Conservation (phyloP, 1,140 invertebrate species). For the Meteorus sp. region DNA sequence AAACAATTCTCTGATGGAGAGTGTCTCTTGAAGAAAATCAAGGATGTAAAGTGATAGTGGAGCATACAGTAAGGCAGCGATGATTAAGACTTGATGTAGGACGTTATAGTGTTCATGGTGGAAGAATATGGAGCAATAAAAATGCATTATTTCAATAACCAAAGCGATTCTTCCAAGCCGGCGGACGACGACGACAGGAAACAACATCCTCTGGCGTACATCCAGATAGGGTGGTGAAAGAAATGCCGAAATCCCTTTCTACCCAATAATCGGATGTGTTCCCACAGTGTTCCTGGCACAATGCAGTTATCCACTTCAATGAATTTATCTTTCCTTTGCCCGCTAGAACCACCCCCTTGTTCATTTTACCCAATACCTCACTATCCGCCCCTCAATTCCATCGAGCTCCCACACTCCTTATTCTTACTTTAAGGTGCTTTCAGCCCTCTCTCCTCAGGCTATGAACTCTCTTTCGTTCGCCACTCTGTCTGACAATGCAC, state of each 20-base stretch:
- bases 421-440: not conserved
- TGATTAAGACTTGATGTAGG: not conserved
- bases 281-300: conserved; percentile 52
- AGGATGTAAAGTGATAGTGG: no score
- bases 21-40: no score
- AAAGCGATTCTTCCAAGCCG: conserved; percentile 52
- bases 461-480: not conserved
- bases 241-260: conserved; percentile 53
- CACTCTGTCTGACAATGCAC: not conserved
- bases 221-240: conserved; percentile 43
- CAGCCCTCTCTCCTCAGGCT: not conserved
- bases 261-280: conserved; percentile 56
- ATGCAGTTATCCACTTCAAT: conserved; percentile 54
- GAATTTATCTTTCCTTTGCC: conserved; percentile 41
- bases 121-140: conserved; percentile 45
- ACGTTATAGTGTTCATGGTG: no score
- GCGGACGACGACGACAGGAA: conserved; percentile 50
- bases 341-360: conserved; percentile 14
- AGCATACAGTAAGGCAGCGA: no score
- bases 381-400: not conserved
- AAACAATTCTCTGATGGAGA: no score
- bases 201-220: conserved; percentile 51
- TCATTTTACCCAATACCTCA: no score
- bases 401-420: conserved; percentile 5
- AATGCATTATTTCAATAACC: conserved; percentile 56